Conservation (phyloP, 1,140 invertebrate species). For the Apis cerana region DNA sequence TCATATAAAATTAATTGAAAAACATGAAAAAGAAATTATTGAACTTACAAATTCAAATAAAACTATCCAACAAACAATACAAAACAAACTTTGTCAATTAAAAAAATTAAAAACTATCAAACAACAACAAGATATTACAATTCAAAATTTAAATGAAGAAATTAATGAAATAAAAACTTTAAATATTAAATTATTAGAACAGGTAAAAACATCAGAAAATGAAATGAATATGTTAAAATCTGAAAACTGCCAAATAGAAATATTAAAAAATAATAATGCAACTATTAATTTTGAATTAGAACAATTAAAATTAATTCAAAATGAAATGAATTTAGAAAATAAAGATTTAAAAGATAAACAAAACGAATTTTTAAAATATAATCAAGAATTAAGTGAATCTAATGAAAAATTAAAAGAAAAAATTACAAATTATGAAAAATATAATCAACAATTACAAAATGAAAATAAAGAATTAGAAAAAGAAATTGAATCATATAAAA, state of each 20-base stretch:
- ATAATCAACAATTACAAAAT: constrained; percentile 35
- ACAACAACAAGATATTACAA: constrained; percentile 63
- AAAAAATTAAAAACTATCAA: constrained; percentile 63
- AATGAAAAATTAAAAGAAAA: constrained; percentile 55
- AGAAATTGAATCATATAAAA: constrained; percentile 25
- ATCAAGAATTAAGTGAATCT: constrained; percentile 61
- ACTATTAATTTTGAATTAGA: constrained; percentile 57
- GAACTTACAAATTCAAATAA: constrained; percentile 59
- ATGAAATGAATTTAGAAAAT: constrained; percentile 59
- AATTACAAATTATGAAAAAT: constrained; percentile 32
- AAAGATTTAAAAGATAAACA: constrained; percentile 67
- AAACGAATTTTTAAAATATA: constrained; percentile 67
- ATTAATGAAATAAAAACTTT: constrained; percentile 51
- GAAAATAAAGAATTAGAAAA: constrained; percentile 11
- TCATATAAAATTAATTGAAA: constrained; percentile 49
- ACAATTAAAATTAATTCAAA: constrained; percentile 50
- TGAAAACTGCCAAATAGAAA: constrained; percentile 65
- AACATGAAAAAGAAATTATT: constrained; percentile 55
- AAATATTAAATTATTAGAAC: constrained; percentile 49
- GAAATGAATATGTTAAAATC: constrained; percentile 58
- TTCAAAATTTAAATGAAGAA: constrained; percentile 65
- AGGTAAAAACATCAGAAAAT: constrained; percentile 35
- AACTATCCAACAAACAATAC: constrained; percentile 46
- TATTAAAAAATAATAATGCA: constrained; percentile 64
- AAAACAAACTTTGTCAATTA: constrained; percentile 52